phyloP scores from a whole-genome alignment of 2,888 invertebrate species.

The Drosophila histrio region DNA sequence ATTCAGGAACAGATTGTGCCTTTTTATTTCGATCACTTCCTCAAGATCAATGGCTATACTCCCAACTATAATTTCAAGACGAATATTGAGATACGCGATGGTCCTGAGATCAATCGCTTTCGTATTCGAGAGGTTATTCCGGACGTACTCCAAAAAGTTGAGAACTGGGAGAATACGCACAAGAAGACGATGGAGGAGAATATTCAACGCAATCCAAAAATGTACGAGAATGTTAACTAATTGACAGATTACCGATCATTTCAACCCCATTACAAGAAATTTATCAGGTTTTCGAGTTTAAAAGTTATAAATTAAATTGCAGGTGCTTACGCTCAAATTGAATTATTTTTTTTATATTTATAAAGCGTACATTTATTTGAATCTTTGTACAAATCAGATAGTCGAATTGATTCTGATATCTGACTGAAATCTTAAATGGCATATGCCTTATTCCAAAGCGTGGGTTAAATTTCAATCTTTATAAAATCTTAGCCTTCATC shows the following conservation, averaged over 20 bases:
- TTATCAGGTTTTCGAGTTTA: conserved; percentile 20
- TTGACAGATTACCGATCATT: not conserved
- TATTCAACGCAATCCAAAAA: conserved; percentile 80
- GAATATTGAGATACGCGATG: conserved; percentile 80
- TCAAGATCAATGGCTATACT: conserved; percentile 81
- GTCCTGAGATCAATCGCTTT: conserved; percentile 75
- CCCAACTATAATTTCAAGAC: conserved; percentile 83
- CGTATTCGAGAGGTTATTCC: conserved; percentile 63
- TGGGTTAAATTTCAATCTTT: too few relatives aligned
- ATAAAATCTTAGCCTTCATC: too few relatives aligned
- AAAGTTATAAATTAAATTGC: conserved; percentile 19
- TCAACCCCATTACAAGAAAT: not conserved
- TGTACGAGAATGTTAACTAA: conserved; percentile 81
- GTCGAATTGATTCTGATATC: too few relatives aligned
- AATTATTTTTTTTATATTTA: not conserved
- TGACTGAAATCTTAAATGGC: too few relatives aligned
- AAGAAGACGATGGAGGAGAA: conserved; percentile 81
- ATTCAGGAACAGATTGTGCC: conserved; percentile 82
- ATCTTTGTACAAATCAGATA: too few relatives aligned
- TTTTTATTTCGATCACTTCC: conserved; percentile 83
- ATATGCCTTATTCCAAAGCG: too few relatives aligned
- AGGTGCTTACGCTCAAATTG: conserved; percentile 1
- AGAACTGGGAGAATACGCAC: conserved; percentile 73
- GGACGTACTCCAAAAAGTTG: conserved; percentile 67
- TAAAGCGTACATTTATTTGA: too few relatives aligned